A percentile compares a stretch with the other conserved stretches of the same genome.
phyloP scores from a whole-genome alignment of 2,888 invertebrate species.

The Melanostoma scalare region DNA sequence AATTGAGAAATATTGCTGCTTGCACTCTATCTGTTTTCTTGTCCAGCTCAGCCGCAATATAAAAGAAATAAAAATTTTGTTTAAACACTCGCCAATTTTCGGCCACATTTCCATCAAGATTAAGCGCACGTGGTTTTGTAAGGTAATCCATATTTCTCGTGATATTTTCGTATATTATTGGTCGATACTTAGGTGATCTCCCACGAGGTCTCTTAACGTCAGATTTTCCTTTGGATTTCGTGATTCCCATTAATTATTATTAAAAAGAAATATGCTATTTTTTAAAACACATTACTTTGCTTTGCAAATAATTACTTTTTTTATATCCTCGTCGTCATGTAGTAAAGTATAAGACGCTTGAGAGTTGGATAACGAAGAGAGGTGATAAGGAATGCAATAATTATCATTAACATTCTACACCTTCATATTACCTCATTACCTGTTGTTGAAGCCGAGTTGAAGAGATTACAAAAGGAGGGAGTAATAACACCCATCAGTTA shows the following conservation, averaged over 20 bases:
- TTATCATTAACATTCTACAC: too few species aligned
- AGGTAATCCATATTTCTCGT: constrained; percentile 22
- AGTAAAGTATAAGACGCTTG: constrained; percentile 4
- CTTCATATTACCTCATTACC: too few species aligned
- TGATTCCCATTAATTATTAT: constrained; percentile 9
- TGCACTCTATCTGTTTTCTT: constrained; percentile 8
- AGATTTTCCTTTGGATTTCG: constrained; percentile 2
- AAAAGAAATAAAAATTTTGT: constrained; percentile 13
- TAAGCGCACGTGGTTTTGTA: constrained; percentile 21
- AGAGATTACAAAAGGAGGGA: too few species aligned
- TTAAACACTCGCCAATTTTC: constrained; percentile 20
- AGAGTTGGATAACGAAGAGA: not conserved
- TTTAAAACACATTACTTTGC: not conserved
- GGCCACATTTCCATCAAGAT: constrained; percentile 10
- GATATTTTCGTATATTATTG: not conserved
- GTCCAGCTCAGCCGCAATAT: constrained; percentile 1
- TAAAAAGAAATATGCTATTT: not conserved
- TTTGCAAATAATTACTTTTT: not conserved
- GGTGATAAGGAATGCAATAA: too few species aligned
- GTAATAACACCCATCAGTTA: too few species aligned
- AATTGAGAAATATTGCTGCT: constrained; percentile 47
- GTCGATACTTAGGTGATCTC: constrained; percentile 2
- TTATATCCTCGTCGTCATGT: constrained; percentile 8
- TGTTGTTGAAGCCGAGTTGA: too few species aligned
- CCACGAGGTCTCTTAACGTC: constrained; percentile 5